phyloP scores from a whole-genome alignment of 2,888 invertebrate species.

The Rutpela maculata region DNA sequence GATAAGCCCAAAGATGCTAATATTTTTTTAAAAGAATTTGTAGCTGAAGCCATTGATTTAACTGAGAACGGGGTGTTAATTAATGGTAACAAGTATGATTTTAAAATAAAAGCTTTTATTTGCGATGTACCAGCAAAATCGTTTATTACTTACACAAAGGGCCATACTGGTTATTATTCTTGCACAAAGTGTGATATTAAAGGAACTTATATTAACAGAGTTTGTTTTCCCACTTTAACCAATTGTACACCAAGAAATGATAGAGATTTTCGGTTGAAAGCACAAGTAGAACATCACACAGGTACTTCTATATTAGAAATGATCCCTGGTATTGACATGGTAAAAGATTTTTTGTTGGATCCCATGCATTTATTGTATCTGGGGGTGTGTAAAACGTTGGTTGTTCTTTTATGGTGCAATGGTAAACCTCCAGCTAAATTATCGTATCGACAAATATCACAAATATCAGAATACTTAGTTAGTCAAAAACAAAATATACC shows the following conservation, averaged over 20 bases:
- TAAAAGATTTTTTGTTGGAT: too few species aligned
- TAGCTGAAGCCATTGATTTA: slow-evolving; percentile 49
- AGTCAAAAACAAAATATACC: too few species aligned
- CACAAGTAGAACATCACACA: too few species aligned
- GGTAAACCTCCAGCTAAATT: too few species aligned
- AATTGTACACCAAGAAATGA: slow-evolving; percentile 42
- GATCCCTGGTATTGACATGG: too few species aligned
- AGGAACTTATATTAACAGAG: slow-evolving; percentile 38
- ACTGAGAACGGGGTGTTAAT: slow-evolving; percentile 36
- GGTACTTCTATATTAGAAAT: too few species aligned
- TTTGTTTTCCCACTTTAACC: slow-evolving; percentile 49
- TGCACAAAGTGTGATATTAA: slow-evolving; percentile 57
- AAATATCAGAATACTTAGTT: too few species aligned
- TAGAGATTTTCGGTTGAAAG: slow-evolving; percentile 37
- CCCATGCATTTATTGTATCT: too few species aligned
- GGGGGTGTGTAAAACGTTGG: too few species aligned
- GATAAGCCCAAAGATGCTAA: slow-evolving; percentile 53
- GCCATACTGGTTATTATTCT: slow-evolving; percentile 54
- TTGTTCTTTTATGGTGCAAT: too few species aligned
- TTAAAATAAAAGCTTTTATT: slow-evolving; percentile 49
- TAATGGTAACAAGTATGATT: slow-evolving; percentile 37
- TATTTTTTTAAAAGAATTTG: slow-evolving; percentile 48
- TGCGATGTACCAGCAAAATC: slow-evolving; percentile 55
- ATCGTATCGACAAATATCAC: too few species aligned
- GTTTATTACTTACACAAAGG: slow-evolving; percentile 50